Evolutionary conservation across 2,888 invertebrate genomes (phyloP).

Genomic region (Apeira syringaria): DNA sequence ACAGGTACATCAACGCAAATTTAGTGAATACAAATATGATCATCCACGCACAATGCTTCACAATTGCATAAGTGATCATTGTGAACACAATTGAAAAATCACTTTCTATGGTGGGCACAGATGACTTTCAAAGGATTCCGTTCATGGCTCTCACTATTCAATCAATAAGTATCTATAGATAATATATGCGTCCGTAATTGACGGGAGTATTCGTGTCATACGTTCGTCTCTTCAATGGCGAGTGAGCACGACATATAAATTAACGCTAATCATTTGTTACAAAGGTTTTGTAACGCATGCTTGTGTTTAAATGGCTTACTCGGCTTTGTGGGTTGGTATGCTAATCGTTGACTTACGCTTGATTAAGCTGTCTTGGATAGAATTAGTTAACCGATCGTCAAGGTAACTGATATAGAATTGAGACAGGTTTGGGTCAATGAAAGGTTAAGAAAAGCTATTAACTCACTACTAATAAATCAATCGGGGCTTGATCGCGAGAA

Average conservation of each 20-base stretch:
- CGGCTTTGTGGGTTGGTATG: conserved; percentile 21
- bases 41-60: conserved; percentile 53
- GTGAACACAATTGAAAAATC: conserved; percentile 61
- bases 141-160: conserved; percentile 39
- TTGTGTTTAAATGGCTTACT: conserved; percentile 32
- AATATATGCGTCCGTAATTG: conserved; percentile 31
- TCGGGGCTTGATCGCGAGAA: too few species aligned
- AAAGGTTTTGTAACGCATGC: conserved; percentile 38
- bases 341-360: conserved; percentile 24
- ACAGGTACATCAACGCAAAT: conserved; percentile 24
- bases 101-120: conserved; percentile 57
- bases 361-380: conserved; percentile 23
- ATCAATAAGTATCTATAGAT: conserved; percentile 36
- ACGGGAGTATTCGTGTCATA: conserved; percentile 45
- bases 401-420: conserved; percentile 15
- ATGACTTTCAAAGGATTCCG: conserved; percentile 52
- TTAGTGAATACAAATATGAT: conserved; percentile 39
- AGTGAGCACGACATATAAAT: conserved; percentile 48
- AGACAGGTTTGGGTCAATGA: neutral
- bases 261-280: conserved; percentile 61
- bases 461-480: too few species aligned
- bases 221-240: conserved; percentile 29
- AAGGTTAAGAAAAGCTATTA: neutral
- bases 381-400: conserved; percentile 14
- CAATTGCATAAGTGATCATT: conserved; percentile 63